phyloP scores from a whole-genome alignment of 2,797 vertebrate genomes.

The Darevskia nairensis region DNA sequence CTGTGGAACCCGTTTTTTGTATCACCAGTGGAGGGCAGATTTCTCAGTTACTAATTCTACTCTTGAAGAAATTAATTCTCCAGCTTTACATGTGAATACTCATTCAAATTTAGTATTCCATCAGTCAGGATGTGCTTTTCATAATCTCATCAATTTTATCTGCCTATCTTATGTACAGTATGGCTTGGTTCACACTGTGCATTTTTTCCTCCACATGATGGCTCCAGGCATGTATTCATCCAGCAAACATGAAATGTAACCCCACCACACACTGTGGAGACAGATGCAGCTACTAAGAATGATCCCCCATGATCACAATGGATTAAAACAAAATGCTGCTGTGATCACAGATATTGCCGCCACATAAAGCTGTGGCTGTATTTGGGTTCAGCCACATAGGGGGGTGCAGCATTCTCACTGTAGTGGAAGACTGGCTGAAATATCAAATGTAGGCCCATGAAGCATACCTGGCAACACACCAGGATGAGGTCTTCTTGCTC shows the following conservation, averaged over 20 bases:
- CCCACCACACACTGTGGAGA: background rate
- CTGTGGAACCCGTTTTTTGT: background rate
- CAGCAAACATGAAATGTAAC: background rate
- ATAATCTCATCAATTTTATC: background rate
- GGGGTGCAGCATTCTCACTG: too few species aligned
- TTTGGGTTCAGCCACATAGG: background rate
- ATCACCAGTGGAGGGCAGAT: background rate
- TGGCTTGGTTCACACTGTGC: background rate
- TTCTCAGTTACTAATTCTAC: background rate
- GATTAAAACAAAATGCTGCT: background rate
- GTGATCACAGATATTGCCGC: background rate
- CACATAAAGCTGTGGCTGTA: background rate
- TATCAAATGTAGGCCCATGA: background rate
- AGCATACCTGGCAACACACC: constrained; percentile 85
- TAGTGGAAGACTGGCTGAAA: fast-evolving
- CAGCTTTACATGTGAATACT: background rate
- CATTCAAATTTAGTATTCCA: background rate
- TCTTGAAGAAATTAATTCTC: background rate
- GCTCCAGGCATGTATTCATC: too few species aligned
- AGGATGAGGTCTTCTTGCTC: constrained; percentile 85
- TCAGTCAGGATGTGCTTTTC: too few species aligned
- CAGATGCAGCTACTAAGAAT: background rate
- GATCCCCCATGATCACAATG: background rate
- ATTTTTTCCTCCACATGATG: background rate
- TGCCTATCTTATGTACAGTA: background rate